Conservation (phyloP, 2,797 vertebrate genomes). For the Sylvilagus floridanus region DNA sequence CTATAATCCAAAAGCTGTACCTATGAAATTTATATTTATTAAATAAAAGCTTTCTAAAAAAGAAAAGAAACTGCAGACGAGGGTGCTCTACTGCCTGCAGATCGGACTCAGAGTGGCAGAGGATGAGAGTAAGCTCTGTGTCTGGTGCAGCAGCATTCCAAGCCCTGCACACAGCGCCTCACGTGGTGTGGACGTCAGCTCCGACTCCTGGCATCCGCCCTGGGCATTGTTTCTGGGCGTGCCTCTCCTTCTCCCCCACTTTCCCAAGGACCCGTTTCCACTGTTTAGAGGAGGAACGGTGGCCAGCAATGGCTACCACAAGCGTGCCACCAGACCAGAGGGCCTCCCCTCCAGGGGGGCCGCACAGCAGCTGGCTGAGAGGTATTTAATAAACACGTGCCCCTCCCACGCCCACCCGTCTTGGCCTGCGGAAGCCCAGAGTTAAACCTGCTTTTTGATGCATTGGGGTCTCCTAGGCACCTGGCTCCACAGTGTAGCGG, state of each 20-base stretch:
- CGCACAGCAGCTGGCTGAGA: not conserved
- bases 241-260: not conserved
- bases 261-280: not conserved
- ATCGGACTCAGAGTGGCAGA: not conserved
- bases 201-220: too few relatives aligned
- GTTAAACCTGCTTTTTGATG: slow-evolving; percentile 58
- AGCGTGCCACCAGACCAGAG: not conserved
- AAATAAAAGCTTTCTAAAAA: too few relatives aligned
- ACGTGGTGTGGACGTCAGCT: too few relatives aligned
- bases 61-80: too few relatives aligned
- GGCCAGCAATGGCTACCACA: not conserved
- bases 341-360: fast-evolving
- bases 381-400: slow-evolving; percentile 66
- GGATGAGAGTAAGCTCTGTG: not conserved
- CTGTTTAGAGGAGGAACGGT: not conserved
- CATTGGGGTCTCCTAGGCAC: not conserved
- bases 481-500: not conserved
- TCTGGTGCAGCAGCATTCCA: not conserved
- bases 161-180: not conserved
- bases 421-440: slow-evolving; percentile 14
- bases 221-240: not conserved
- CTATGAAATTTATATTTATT: too few relatives aligned
- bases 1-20: too few relatives aligned
- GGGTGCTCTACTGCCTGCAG: not conserved
- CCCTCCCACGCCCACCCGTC: not conserved